phyloP scores from a whole-genome alignment of 2,888 invertebrate species.

The Horisme vitalbata region DNA sequence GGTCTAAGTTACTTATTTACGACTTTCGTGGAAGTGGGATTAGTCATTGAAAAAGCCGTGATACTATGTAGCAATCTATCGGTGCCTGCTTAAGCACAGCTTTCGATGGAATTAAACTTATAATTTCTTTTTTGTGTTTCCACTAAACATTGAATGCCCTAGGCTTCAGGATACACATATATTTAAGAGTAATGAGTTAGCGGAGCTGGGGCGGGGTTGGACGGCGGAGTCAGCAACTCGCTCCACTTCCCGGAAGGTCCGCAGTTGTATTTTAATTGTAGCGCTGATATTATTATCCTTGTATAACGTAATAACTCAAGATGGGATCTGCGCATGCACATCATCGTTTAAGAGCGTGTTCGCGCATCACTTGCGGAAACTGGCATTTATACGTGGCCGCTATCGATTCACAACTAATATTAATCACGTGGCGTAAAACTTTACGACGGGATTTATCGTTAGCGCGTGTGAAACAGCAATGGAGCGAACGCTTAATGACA shows the following conservation, averaged over 20 bases:
- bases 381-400: constrained; percentile 33
- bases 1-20: constrained; percentile 34
- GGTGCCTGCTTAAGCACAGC: too few species aligned
- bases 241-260: constrained; percentile 68
- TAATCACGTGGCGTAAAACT: constrained; percentile 38
- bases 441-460: constrained; percentile 39
- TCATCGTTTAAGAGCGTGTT: constrained; percentile 38
- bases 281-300: constrained; percentile 51
- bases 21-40: constrained; percentile 9
- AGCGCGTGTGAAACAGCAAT: constrained; percentile 31
- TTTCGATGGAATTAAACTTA: neutral
- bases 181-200: constrained; percentile 33
- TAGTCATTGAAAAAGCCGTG: constrained; percentile 1
- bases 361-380: constrained; percentile 46
- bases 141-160: constrained; percentile 1
- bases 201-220: constrained; percentile 37
- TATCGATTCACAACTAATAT: constrained; percentile 38
- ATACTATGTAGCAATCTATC: constrained; percentile 13
- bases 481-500: constrained; percentile 32
- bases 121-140: neutral
- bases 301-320: constrained; percentile 48
- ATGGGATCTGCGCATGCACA: constrained; percentile 40
- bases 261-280: constrained; percentile 61
- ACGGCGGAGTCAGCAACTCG: constrained; percentile 38
- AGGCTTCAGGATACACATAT: constrained; percentile 13